Evolutionary conservation across 2,888 invertebrate species (phyloP), one percentile per base, ranked within the genome.

Genomic region (Campaea margaritaria): DNA sequence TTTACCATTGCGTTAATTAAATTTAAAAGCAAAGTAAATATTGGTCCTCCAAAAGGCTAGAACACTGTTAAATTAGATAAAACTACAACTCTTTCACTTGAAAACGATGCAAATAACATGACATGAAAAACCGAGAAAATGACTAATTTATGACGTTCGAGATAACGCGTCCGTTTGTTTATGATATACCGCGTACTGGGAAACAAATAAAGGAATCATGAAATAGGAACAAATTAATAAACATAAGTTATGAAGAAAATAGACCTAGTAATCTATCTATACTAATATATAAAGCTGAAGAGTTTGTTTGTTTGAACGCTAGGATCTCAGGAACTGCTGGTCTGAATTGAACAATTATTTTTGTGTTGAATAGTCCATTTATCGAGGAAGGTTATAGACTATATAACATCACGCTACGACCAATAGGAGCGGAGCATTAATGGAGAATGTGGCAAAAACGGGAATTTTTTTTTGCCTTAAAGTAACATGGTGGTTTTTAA

Each of bases 61-160:
- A 39, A 31, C 34, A 58, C 31, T 53, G 48, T 53, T 38, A 48
- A 16, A 44, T 16, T 12, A 15, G 46, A 55, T 55, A 55, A 55
- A 60, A 55, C 13, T 46, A 42, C 55, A 47, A 27, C 55, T 46
- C 14, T 39, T 58, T 58, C 44, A n/a, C 44, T 44, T 34, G 49
- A 53, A 58, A 53, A 15, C 36, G 41, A 58, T 44, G 34, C 43
- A 54, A 59, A 54, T 46, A 50, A 41, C 46, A 42, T 12, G 54
- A 53, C 21, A 21, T 5, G 21, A 27, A 31, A 16, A 53, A 13
- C 36, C 16, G 28, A 46, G 60, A 55, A 60, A 51, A 60, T 55
- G 60, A 60, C 46, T 60, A 60, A 60, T 51, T 55, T 55, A 60
- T 60, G 42, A 60, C 46, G 58, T 49, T 28, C 4, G 15, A 41